phyloP scores from a whole-genome alignment of 2,888 invertebrate genomes.

The Petrophora chlorosata region DNA sequence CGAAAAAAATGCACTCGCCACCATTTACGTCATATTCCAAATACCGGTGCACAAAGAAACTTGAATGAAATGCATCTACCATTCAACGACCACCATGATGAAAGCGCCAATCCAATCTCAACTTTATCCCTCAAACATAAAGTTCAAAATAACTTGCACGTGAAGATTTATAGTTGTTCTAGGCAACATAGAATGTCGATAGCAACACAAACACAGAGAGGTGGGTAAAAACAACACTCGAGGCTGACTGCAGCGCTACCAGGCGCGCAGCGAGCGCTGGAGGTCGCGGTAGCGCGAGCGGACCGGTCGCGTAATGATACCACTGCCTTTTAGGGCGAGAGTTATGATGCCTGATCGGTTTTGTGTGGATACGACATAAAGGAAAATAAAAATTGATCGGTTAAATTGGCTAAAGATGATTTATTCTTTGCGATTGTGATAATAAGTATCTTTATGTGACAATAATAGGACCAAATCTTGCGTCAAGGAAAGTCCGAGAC shows the following conservation, averaged over 20 bases:
- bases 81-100: slow-evolving; percentile 52
- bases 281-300: slow-evolving; percentile 58
- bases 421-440: neutral
- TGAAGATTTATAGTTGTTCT: slow-evolving; percentile 43
- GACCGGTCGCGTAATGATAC: slow-evolving; percentile 79
- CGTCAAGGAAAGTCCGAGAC: too few species aligned
- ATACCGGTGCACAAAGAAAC: slow-evolving; percentile 64
- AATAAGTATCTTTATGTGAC: neutral
- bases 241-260: slow-evolving; percentile 61
- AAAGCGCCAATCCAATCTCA: slow-evolving; percentile 23
- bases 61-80: slow-evolving; percentile 73
- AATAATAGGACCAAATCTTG: too few species aligned
- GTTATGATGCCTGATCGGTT: slow-evolving; percentile 66
- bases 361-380: slow-evolving; percentile 60
- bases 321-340: slow-evolving; percentile 76
- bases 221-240: slow-evolving; percentile 72
- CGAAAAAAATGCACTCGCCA: slow-evolving; percentile 40
- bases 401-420: too few species aligned
- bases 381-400: neutral
- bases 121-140: slow-evolving; percentile 27
- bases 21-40: slow-evolving; percentile 65
- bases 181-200: slow-evolving; percentile 62
- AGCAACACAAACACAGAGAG: slow-evolving; percentile 69
- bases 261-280: slow-evolving; percentile 70
- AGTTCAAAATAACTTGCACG: slow-evolving; percentile 33